A percentile compares a stretch with the other conserved stretches of the same genome.
phyloP scores from a whole-genome alignment of 2,888 invertebrate genomes.

The Drosophila pullipes region DNA sequence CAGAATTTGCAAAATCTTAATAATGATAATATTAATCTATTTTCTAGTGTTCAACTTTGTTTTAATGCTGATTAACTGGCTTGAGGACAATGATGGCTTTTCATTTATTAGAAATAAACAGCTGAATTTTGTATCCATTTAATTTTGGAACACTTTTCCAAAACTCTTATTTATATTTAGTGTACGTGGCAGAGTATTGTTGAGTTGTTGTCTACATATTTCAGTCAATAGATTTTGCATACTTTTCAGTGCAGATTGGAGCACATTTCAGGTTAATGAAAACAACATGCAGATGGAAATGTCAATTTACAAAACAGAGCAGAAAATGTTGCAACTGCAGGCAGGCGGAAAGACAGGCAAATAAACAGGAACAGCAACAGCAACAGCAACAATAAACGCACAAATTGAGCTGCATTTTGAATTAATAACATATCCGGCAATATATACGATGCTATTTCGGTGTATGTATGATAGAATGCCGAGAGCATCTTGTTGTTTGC shows the following conservation, averaged over 20 bases:
- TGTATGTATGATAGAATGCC: not conserved
- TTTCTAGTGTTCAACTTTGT: not conserved
- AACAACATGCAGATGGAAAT: slow-evolving; percentile 29
- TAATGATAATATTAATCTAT: not conserved
- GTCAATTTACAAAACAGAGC: slow-evolving; percentile 43
- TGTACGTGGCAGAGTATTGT: slow-evolving; percentile 5
- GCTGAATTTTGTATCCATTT: not conserved
- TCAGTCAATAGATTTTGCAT: slow-evolving; percentile 10
- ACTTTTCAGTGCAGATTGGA: slow-evolving; percentile 33
- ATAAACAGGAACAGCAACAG: not conserved
- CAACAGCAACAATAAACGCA: slow-evolving; percentile 46
- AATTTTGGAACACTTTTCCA: not conserved
- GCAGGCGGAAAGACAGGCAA: not conserved
- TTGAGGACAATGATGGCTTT: not conserved
- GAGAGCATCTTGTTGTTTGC: slow-evolving; percentile 34
- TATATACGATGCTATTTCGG: slow-evolving; percentile 20
- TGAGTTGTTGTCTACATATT: not conserved
- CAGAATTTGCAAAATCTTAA: not conserved
- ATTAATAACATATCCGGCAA: slow-evolving; percentile 74
- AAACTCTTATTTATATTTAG: not conserved
- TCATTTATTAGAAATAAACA: not conserved
- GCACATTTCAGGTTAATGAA: slow-evolving; percentile 45
- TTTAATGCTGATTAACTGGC: not conserved
- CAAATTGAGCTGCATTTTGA: slow-evolving; percentile 70
- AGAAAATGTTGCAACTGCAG: slow-evolving; percentile 18